phyloP scores from a whole-genome alignment of 2,888 invertebrate genomes.

The Reticulitermes lucifugus region DNA sequence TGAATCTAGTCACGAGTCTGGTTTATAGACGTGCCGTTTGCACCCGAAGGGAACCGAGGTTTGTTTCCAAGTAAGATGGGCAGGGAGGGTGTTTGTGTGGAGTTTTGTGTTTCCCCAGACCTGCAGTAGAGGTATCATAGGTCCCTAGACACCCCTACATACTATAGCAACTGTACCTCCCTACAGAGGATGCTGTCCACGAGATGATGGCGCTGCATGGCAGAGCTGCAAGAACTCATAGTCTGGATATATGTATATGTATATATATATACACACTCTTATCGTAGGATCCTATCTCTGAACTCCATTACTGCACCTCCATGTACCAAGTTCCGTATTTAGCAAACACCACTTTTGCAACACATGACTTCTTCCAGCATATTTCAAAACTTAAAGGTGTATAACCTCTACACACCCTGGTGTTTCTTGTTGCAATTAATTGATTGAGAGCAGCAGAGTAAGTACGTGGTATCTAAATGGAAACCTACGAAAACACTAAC shows the following conservation, averaged over 20 bases:
- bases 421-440: no score
- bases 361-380: not conserved
- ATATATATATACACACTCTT: not conserved
- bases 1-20: not conserved
- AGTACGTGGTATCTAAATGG: no score
- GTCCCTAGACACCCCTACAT: not conserved
- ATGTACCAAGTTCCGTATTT: not conserved
- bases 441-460: no score
- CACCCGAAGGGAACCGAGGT: slow-evolving; percentile 7
- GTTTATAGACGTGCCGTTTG: slow-evolving; percentile 1
- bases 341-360: not conserved
- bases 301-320: not conserved
- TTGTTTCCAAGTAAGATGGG: slow-evolving; percentile 10
- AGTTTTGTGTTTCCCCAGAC: slow-evolving; percentile 10
- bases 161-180: not conserved
- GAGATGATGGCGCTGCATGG: not conserved
- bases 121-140: not conserved
- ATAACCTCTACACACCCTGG: no score
- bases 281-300: not conserved
- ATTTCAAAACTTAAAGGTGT: not conserved
- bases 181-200: not conserved
- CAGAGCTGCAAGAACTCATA: not conserved
- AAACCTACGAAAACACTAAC: no score
- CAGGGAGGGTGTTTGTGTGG: not conserved
- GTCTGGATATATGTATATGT: not conserved